phyloP scores from a whole-genome alignment of 2,113 vertebrate genomes.

The Indri indri region DNA sequence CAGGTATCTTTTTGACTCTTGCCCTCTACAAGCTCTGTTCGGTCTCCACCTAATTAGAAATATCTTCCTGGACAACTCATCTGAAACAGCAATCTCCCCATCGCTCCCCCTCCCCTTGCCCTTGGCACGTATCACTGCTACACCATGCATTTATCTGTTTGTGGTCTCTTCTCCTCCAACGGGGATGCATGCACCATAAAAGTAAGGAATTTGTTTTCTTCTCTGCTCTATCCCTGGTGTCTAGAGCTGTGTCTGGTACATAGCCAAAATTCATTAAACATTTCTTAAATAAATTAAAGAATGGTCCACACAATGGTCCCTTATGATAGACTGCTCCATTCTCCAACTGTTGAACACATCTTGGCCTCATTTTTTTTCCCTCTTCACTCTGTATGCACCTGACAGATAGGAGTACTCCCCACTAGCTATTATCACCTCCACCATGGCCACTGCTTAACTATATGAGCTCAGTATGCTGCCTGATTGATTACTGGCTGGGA shows the following conservation, averaged over 20 bases:
- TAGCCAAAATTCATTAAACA: not conserved
- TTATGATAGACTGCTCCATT: not conserved
- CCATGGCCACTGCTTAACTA: not conserved
- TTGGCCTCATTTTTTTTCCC: not conserved
- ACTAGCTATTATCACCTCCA: not conserved
- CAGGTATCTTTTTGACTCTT: not conserved
- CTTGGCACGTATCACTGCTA: not conserved
- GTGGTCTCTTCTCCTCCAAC: not conserved
- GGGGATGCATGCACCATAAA: not conserved
- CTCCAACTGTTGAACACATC: accelerated
- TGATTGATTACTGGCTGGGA: not conserved
- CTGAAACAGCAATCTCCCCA: not conserved
- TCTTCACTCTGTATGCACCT: not conserved
- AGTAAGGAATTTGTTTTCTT: not conserved
- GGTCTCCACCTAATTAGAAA: not conserved
- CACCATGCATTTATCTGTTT: not conserved
- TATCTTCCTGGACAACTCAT: not conserved
- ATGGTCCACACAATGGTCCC: not conserved
- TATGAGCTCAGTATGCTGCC: not conserved
- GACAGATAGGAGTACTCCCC: not conserved
- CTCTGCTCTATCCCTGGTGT: not conserved
- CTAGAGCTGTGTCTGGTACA: not conserved
- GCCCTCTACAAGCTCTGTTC: not conserved
- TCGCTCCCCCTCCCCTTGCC: not conserved
- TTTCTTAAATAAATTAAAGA: not conserved